Evolutionary conservation across 2,888 invertebrate species (phyloP).

Genomic region (Lordiphosa fenestrarum): DNA sequence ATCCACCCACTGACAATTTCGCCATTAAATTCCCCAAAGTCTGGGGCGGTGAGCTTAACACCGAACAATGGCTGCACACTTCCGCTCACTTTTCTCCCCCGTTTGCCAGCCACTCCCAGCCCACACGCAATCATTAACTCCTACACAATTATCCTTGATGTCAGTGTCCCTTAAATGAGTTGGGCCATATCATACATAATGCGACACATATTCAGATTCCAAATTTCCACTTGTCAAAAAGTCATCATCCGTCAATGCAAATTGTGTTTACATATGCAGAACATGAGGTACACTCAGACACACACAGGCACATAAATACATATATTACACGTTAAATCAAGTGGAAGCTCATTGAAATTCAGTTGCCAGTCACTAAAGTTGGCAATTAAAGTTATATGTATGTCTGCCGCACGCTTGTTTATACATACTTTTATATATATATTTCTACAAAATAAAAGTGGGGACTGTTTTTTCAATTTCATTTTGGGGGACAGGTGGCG

Average conservation of each 20-base stretch:
- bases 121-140: conserved; percentile 1
- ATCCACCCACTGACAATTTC: too few species aligned
- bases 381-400: not conserved
- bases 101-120: not conserved
- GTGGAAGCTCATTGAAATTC: conserved; percentile 19
- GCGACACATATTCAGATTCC: conserved; percentile 1
- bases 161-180: not conserved
- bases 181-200: not conserved
- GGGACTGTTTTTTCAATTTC: not conserved
- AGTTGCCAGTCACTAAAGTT: not conserved
- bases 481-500: conserved; percentile 6
- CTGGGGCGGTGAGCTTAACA: too few species aligned
- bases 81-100: too few species aligned
- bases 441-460: not conserved
- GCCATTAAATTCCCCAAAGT: too few species aligned
- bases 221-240: conserved; percentile 24
- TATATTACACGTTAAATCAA: conserved; percentile 23
- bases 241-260: conserved; percentile 21
- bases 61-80: too few species aligned
- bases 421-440: not conserved
- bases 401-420: too few species aligned
- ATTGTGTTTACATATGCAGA: conserved; percentile 35
- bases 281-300: conserved; percentile 12
- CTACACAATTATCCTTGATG: conserved; percentile 6
- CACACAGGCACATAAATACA: conserved; percentile 3